Evolutionary conservation across 2,113 vertebrate genomes (phyloP).

Genomic region (Onychostruthus taczanowskii): DNA sequence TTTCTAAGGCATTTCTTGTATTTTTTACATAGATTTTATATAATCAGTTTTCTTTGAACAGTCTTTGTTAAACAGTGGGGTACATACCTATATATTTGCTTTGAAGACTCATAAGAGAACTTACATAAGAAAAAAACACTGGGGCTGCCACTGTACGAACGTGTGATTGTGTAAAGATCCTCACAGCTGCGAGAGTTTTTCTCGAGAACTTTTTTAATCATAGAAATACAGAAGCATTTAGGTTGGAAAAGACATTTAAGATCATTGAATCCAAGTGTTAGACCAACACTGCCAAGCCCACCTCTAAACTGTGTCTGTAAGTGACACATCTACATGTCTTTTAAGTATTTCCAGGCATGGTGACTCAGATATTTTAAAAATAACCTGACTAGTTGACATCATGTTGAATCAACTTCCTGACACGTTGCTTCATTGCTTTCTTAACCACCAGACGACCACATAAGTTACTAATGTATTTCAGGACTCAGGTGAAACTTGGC

Average conservation of each 20-base stretch:
- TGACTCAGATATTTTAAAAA: neutral
- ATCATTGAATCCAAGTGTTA: neutral
- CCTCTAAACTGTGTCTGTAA: neutral
- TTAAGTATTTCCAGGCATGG: neutral
- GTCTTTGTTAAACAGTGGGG: neutral
- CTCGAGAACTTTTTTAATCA: neutral
- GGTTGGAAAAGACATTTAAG: neutral
- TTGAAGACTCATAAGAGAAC: neutral
- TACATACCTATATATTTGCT: neutral
- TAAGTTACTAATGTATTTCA: neutral
- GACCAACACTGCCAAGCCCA: neutral
- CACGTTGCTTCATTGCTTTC: neutral
- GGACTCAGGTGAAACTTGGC: neutral
- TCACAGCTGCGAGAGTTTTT: neutral
- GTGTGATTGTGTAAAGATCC: neutral
- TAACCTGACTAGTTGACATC: neutral
- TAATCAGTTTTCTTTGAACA: neutral
- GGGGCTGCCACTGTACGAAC: neutral
- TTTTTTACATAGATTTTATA: neutral
- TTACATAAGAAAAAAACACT: neutral
- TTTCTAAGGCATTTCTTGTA: neutral
- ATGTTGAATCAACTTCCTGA: neutral
- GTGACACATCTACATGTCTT: fast-evolving
- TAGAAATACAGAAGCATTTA: neutral
- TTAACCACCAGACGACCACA: neutral